Base-by-base conservation (phyloP, 53 echinoderm and acorn worm genomes). In the Pentamera pediparva region DNA sequence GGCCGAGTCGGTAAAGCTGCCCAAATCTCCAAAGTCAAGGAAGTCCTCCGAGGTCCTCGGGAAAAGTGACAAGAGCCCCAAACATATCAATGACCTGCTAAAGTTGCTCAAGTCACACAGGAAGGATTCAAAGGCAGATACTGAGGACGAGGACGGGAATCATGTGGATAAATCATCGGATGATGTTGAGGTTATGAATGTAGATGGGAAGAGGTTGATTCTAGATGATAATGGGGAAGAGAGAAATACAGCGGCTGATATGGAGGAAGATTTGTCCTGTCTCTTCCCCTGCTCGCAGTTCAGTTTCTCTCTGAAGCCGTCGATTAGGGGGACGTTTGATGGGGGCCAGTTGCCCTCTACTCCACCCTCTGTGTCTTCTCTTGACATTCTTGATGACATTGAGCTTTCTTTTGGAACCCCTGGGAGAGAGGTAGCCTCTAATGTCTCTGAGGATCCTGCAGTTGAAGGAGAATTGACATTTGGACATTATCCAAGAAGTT, bases 381-480 rank as follows among this genome's bases (percentile, higher is more conserved):
- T 94, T 32, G 94, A 94, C 69, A 62, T 87, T 24, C 74, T 94
- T 28, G 94, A 94, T 48, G 94, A 94, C 19, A 76, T 86, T 51
- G 85, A 71, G 39, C 54, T 80, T 4, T 67, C 79, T 30, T 75
- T 75, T 56, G 51, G 51, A 3, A 70, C 32, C 28, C 58, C 32
- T 28, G 58, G 58, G n/a, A n/a, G n/a, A n/a, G n/a, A n/a, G n/a
- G n/a, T n/a, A n/a, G n/a, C n/a, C n/a, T n/a, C n/a, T n/a, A 52
- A 52, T 6, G 5, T 6, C 6, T 25, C 52, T 11, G 52, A 7
- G 52, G 47, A 45, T 17, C 0, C 6, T 15, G 52, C 19, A 52
- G 15, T 15, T 6, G n/a, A n/a, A n/a, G n/a, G n/a, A n/a, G n/a
- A n/a, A n/a, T n/a, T n/a, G n/a, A n/a, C n/a, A n/a, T n/a, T n/a